Percentiles rank a stretch among this genome's conserved stretches.
Evolutionary conservation across 2,113 vertebrate genomes (phyloP).

Genomic region (Pardalotus punctatus): DNA sequence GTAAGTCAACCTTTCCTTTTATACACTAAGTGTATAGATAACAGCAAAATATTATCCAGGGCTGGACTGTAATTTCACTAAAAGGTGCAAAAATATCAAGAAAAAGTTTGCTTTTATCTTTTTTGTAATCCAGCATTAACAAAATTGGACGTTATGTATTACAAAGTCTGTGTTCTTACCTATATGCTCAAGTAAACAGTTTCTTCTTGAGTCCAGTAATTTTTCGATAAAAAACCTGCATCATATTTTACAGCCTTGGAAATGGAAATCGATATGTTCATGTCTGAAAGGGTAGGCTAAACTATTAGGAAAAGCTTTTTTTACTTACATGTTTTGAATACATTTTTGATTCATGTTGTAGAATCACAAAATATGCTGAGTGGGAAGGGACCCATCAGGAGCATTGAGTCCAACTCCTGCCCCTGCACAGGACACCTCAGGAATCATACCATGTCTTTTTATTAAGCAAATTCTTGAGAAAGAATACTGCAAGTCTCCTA

Average conservation of each 20-base stretch:
- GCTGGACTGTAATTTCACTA: neutral
- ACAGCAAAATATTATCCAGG: neutral
- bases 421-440: neutral
- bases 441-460: neutral
- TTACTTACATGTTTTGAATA: neutral
- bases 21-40: neutral
- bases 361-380: neutral
- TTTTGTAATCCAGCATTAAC: neutral
- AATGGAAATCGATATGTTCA: neutral
- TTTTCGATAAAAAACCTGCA: neutral
- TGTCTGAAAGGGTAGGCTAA: neutral
- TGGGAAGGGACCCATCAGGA: neutral
- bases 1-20: neutral
- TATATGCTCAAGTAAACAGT: neutral
- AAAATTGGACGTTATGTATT: neutral
- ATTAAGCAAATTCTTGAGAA: neutral
- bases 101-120: neutral
- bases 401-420: neutral
- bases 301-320: neutral
- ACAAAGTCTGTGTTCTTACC: neutral
- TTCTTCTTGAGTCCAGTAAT: neutral
- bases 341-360: neutral
- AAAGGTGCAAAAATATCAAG: neutral
- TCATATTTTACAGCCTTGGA: neutral
- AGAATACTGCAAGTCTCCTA: neutral